Conservation (phyloP, 2,113 vertebrate species). For the Amblyopsis rosae region DNA sequence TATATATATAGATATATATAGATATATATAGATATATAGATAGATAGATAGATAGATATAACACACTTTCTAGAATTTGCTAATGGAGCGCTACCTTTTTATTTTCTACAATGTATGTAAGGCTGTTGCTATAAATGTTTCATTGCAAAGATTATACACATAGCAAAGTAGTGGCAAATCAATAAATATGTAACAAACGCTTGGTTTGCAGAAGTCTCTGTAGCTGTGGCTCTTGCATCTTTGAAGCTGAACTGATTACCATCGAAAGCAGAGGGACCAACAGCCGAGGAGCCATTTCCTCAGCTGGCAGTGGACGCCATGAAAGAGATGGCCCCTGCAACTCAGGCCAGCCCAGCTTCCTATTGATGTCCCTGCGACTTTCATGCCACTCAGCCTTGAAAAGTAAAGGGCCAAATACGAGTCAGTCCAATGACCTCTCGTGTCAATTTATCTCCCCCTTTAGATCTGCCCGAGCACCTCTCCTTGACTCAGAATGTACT, state of each 20-base stretch:
- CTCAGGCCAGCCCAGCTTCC: slow-evolving; percentile 43
- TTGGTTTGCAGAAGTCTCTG: slow-evolving; percentile 44
- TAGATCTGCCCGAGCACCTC: slow-evolving; percentile 35
- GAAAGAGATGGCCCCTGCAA: slow-evolving; percentile 56
- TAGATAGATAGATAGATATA: no score
- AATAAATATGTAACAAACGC: slow-evolving; percentile 19
- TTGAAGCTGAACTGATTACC: slow-evolving; percentile 72
- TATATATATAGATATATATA: no score
- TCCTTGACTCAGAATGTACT: slow-evolving; percentile 37
- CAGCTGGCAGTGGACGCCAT: slow-evolving; percentile 45
- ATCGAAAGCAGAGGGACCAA: slow-evolving; percentile 61
- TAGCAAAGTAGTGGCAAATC: slow-evolving; percentile 16
- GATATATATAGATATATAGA: no score
- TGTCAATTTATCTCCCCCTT: slow-evolving; percentile 64
- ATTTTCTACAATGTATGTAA: neutral
- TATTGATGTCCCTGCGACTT: slow-evolving; percentile 69
- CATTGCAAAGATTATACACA: neutral
- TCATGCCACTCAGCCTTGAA: slow-evolving; percentile 69
- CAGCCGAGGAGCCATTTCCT: slow-evolving; percentile 57
- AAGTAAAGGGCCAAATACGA: slow-evolving; percentile 67
- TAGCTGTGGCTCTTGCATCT: slow-evolving; percentile 44
- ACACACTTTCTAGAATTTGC: no score
- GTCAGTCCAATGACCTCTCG: slow-evolving; percentile 65
- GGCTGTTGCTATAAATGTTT: neutral
- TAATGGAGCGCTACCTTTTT: neutral